Evolutionary conservation across 2,113 vertebrate genomes (phyloP), one percentile per base, ranked within the genome.

Genomic region (Piprites chloris): DNA sequence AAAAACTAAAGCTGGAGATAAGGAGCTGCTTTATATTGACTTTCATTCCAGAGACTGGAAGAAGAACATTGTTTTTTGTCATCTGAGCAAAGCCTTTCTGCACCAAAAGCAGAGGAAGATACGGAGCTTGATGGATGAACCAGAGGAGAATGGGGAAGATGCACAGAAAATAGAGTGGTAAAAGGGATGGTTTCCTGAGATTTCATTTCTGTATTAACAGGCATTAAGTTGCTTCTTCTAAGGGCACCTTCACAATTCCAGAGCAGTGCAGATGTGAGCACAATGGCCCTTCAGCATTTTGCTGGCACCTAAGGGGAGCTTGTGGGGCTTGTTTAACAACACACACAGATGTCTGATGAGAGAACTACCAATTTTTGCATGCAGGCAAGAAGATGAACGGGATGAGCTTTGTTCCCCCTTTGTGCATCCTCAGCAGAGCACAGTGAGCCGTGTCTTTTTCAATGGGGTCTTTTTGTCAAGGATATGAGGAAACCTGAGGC

Each of bases 21-120:
- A 93, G 95, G 88, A 87, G 59, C 55, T 91, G 85, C 61, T 97
- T 93, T 75, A 56, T 89, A 62, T 17, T 81, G 94, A 90, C 95
- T 94, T 96, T 85, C 88, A 90, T 96, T 96, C 52, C 53, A 68
- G 59, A 61, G 69, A 76, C 63, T 72, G 69, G 87, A 96, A 85
- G 21, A 46, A 85, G 47, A 96, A 94, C 69, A 50, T 12, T 24
- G 26, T 16, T 13, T 89, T 90, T 90, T 94, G 87, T 62, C 53
- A 84, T 88, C 52, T 73, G 73, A 88, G 55, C 32, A 75, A 94
- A 92, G 85, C 53, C 47, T 94, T 92, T 83, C 20, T 28, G 71
- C 22, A 24, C 66, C 21, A 13, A 71, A 93, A 92, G 56, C 62
- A 59, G 58, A 46, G 28, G 77, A 50, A 89, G 65, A 44, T 52